Evolutionary conservation across 2,113 vertebrate genomes (phyloP).

Genomic region (Coregonus clupeaformis): DNA sequence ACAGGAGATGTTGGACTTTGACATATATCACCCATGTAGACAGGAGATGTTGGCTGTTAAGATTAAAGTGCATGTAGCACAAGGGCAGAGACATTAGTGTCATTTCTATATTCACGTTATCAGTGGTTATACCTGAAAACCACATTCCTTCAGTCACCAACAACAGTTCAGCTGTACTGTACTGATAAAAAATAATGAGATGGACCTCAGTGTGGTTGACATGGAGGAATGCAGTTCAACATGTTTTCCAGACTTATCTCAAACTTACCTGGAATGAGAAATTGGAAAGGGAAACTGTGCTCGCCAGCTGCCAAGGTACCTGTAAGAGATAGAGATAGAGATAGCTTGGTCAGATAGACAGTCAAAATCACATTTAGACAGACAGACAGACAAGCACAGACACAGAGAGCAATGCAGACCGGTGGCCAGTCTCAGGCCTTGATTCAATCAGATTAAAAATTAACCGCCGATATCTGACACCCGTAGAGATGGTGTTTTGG

Average conservation of each 20-base stretch:
- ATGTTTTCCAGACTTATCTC: neutral
- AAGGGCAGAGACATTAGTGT: neutral
- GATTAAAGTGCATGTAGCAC: no score
- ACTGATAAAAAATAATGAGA: neutral
- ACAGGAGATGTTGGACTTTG: neutral
- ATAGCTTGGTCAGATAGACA: neutral
- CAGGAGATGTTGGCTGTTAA: no score
- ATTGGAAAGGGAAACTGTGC: conserved; percentile 93
- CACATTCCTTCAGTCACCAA: conserved; percentile 12
- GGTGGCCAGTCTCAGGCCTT: no score
- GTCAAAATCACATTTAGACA: neutral
- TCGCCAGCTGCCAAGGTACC: conserved; percentile 86
- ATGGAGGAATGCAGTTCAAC: conserved; percentile 2
- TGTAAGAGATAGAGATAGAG: conserved; percentile 69
- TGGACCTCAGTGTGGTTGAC: neutral
- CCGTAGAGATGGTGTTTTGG: no score
- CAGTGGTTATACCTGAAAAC: conserved; percentile 13
- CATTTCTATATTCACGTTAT: conserved; percentile 9
- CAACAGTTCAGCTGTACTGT: conserved; percentile 9
- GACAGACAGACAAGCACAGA: neutral
- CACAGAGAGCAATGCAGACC: neutral
- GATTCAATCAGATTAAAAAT: neutral
- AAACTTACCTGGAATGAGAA: conserved; percentile 88
- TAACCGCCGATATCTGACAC: neutral
- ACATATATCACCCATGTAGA: no score